Base-by-base conservation (phyloP, 1,140 invertebrate species). In the Andrena cerasifolii region DNA sequence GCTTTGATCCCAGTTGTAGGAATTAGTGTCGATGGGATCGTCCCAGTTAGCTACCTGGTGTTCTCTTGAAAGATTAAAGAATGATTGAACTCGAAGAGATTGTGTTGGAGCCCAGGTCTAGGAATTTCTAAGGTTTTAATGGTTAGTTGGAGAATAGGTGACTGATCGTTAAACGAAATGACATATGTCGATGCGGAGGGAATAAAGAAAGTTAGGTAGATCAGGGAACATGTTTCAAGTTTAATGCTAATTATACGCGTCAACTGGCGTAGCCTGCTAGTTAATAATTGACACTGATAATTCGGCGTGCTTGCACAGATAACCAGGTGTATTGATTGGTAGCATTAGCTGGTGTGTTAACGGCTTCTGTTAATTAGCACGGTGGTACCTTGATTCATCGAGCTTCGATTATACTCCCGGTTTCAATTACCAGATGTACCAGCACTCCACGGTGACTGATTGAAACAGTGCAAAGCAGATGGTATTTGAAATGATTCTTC, bases 281-380 rank as follows among this genome's bases (percentile, higher is more conserved):
- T 67, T 67, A 56, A 67, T 75, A 67, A 67, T n/a, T 54, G 40
- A 26, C 26, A 54, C 12, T 43, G 51, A 45, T 67, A 56, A 67
- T 75, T 75, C 36, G 33, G 63, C 56, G 56, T 67, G 28, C 40
- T 16, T 14, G 49, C 18, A 53, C 49, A 56, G 61, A 66, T 75
- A 56, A 24, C 28, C 36, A 21, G 49, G 0, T 1, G 26, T 45
- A 75, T 75, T 67, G 62, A 75, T 75, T 54, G 36, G 66, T 33
- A 51, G 40, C 26, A 53, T 75, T 75, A 67, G 62, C 36, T 36
- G 8, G 33, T 26, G 40, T 75, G 72, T 75, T 75, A 75, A 75
- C 63, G n/a, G 40, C 7, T n/a, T 21, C 40, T 36, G 72, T 67
- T 75, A 75, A 75, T 75, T 75, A 75, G 62, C 43, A 67, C 51